These are phyloP conservation scores for Pseudorhiza aurosa DNA, from an alignment of 30 jellyfish, hydroid and myxozoan genomes.

Conservation along the genomic window DNA sequence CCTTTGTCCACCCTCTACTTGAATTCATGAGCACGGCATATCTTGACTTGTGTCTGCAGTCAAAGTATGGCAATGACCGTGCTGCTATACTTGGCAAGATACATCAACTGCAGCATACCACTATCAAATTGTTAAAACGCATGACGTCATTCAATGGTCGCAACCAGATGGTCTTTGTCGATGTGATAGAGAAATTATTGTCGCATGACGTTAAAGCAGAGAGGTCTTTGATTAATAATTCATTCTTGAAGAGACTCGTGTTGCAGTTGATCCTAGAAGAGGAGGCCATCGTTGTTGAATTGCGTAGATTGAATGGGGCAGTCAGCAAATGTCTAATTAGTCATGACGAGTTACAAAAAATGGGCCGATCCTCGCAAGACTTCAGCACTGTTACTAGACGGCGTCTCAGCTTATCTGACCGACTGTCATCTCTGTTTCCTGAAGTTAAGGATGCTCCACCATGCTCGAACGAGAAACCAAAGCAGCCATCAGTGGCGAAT, in stretches of 20 bases:
- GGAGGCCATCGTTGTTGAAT: conserved; percentile 25
- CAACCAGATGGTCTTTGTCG: conserved; percentile 17
- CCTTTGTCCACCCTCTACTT: conserved; percentile 9
- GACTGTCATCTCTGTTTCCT: conserved; percentile 13
- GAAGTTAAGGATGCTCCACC: not conserved
- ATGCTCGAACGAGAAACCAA: not conserved
- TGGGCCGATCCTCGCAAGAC: not conserved
- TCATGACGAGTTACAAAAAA: too few relatives aligned
- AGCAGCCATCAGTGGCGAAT: conserved; percentile 13
- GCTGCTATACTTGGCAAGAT: conserved; percentile 6
- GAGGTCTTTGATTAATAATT: conserved; percentile 10
- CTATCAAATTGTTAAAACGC: conserved; percentile 1
- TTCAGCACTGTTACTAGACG: not conserved
- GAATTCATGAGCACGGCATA: conserved; percentile 41
- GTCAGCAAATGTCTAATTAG: not conserved
- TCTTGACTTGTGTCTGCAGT: conserved; percentile 22
- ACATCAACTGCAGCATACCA: conserved; percentile 30
- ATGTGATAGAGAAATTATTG: conserved; percentile 3
- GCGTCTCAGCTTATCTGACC: conserved; percentile 28
- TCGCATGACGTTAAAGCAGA: conserved; percentile 4
- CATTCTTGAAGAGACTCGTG: conserved; percentile 54
- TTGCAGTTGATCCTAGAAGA: conserved; percentile 68
- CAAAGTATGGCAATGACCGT: not conserved
- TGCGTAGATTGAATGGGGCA: not conserved
- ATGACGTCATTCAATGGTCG: conserved; percentile 22